Evolutionary conservation across 2,113 vertebrate genomes (phyloP).

Genomic region (Meleagris gallopavo): DNA sequence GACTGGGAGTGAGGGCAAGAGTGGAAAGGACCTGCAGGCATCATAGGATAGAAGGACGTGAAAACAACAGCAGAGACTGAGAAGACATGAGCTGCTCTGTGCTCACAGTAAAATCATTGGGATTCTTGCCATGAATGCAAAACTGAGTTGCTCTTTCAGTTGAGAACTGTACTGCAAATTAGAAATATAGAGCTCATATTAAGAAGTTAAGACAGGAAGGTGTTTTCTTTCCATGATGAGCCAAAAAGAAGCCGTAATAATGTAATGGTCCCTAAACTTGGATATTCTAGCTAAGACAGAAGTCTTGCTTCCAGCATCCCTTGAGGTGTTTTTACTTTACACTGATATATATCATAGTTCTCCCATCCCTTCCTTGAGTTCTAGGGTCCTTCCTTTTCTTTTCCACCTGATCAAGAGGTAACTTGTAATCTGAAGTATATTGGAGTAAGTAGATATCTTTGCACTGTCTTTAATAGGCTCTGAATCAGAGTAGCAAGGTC

Average conservation of each 20-base stretch:
- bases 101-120: neutral
- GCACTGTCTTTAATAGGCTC: neutral
- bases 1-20: neutral
- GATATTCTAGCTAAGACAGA: neutral
- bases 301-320: neutral
- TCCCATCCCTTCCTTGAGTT: neutral
- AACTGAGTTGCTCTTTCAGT: slow-evolving; percentile 32
- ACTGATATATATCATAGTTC: neutral
- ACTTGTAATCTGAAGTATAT: neutral
- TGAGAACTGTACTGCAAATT: neutral
- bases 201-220: neutral
- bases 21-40: neutral
- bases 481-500: neutral
- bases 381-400: neutral
- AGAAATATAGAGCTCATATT: neutral
- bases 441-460: neutral
- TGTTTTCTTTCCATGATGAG: slow-evolving; percentile 13
- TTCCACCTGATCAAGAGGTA: neutral
- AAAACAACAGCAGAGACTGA: neutral
- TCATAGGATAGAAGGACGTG: accelerated
- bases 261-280: neutral
- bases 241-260: neutral
- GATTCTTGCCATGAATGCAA: slow-evolving; percentile 16
- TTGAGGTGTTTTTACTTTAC: neutral
- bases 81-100: slow-evolving; percentile 1